Conservation (phyloP, 2,113 vertebrate species). For the Rhea pennata region DNA sequence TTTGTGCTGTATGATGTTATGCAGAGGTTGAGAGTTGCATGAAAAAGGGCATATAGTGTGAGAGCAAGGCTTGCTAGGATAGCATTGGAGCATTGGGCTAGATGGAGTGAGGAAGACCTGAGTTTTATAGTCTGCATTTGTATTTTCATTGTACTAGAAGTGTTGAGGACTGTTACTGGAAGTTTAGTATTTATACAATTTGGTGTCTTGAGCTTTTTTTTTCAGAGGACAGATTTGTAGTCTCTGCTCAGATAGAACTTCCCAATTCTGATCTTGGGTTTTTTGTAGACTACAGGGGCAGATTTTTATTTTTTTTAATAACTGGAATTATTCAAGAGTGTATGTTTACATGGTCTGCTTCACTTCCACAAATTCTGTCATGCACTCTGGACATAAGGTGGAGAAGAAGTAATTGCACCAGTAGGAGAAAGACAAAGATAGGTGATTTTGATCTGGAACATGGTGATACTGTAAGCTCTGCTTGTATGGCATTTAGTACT, state of each 20-base stretch:
- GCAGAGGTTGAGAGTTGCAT: background rate
- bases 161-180: background rate
- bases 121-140: background rate
- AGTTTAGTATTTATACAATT: background rate
- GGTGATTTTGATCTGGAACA: background rate
- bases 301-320: background rate
- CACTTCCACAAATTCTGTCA: background rate
- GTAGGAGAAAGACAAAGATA: background rate
- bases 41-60: background rate
- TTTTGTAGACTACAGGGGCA: background rate
- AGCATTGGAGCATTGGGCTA: background rate
- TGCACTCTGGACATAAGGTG: background rate
- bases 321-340: background rate
- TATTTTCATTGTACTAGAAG: background rate
- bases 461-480: background rate
- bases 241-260: background rate
- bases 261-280: background rate
- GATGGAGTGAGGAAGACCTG: background rate
- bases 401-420: background rate
- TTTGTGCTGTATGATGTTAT: background rate
- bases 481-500: background rate
- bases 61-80: background rate
- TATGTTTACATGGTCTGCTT: background rate
- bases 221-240: background rate
- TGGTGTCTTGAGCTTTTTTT: background rate